Evolutionary conservation across 2,888 invertebrate genomes (phyloP).

Genomic region (Synanthedon tipuliformis): DNA sequence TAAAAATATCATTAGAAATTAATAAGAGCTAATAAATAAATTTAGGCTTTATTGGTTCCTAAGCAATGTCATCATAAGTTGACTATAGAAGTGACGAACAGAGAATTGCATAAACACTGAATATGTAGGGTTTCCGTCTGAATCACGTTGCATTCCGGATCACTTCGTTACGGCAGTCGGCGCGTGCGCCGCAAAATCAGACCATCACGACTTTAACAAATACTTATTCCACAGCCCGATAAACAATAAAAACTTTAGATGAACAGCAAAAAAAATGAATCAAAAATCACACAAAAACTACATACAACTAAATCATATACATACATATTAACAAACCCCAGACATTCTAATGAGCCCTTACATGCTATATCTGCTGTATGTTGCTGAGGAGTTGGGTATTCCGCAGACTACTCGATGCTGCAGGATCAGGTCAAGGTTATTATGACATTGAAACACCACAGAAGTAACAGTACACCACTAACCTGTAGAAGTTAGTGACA

Average conservation of each 20-base stretch:
- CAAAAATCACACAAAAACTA: not conserved
- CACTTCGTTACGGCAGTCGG: conserved; percentile 53
- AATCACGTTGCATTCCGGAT: conserved; percentile 65
- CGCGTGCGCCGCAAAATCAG: conserved; percentile 54
- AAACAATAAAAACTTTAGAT: conserved; percentile 13
- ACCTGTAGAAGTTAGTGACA: too few species aligned
- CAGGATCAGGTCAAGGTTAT: too few species aligned
- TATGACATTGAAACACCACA: too few species aligned
- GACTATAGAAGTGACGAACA: conserved; percentile 45
- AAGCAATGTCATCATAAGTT: conserved; percentile 34
- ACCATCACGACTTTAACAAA: conserved; percentile 42
- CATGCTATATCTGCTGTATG: not conserved
- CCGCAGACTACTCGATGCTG: too few species aligned
- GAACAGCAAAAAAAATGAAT: conserved; percentile 21
- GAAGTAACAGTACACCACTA: too few species aligned
- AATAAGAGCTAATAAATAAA: not conserved
- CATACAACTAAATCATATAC: too few species aligned
- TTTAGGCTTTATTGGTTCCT: not conserved
- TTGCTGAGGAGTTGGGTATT: too few species aligned
- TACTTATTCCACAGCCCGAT: conserved; percentile 36
- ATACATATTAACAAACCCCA: not conserved
- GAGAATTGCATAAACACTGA: conserved; percentile 59
- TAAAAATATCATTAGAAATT: too few species aligned
- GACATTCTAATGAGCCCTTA: not conserved
- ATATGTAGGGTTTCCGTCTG: conserved; percentile 65